phyloP scores from a whole-genome alignment of 2,888 invertebrate genomes.

The Aphidoletes aphidimyza region DNA sequence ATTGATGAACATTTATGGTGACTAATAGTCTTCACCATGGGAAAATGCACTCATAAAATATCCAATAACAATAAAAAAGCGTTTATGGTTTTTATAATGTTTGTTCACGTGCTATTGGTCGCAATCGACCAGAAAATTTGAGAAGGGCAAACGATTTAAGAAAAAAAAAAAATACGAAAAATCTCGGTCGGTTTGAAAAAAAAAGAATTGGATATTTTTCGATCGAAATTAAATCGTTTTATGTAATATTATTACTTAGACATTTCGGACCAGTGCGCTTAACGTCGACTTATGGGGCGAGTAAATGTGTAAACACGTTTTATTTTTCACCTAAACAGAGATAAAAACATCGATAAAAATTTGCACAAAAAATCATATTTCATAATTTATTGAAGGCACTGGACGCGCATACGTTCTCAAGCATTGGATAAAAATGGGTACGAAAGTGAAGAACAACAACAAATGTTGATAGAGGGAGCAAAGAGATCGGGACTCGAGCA shows the following conservation, averaged over 20 bases:
- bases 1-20: conserved; percentile 50
- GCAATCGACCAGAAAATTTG: not conserved
- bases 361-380: conserved; percentile 50
- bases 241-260: conserved; percentile 46
- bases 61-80: conserved; percentile 51
- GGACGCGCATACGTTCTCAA: conserved; percentile 18
- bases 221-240: conserved; percentile 52
- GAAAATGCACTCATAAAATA: conserved; percentile 45
- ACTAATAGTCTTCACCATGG: conserved; percentile 13
- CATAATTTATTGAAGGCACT: conserved; percentile 39
- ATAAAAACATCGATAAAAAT: conserved; percentile 53
- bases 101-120: conserved; percentile 21
- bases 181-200: no score
- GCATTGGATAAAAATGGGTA: not conserved
- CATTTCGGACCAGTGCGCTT: not conserved
- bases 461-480: no score
- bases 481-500: not conserved
- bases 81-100: conserved; percentile 50
- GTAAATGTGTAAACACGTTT: not conserved
- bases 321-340: conserved; percentile 12
- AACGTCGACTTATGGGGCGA: conserved; percentile 14
- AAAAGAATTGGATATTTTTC: not conserved
- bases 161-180: not conserved
- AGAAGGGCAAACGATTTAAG: not conserved
- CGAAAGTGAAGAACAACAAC: not conserved